phyloP scores from a whole-genome alignment of 2,113 vertebrate species.

The Microcebus ravelobensis region DNA sequence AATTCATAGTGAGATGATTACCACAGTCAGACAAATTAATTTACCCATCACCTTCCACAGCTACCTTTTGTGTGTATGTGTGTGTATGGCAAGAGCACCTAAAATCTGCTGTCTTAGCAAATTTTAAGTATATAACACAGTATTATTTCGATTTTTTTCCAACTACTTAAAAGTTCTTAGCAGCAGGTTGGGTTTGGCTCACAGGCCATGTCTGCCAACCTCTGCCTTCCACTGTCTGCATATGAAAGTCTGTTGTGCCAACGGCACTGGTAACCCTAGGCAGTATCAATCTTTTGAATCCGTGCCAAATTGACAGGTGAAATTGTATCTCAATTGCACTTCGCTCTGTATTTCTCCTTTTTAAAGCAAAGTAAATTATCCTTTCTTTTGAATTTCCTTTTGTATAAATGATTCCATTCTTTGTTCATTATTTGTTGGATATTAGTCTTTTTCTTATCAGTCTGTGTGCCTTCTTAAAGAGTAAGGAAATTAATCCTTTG shows the following conservation, averaged over 20 bases:
- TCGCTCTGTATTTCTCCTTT: slow-evolving; percentile 15
- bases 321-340: background rate
- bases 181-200: background rate
- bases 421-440: background rate
- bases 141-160: background rate
- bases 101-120: background rate
- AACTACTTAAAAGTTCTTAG: background rate
- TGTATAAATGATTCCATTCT: background rate
- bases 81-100: background rate
- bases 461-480: background rate
- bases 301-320: background rate
- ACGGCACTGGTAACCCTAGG: background rate
- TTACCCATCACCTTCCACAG: background rate
- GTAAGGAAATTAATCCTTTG: background rate
- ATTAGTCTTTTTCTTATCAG: background rate
- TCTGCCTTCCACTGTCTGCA: background rate
- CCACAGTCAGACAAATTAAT: background rate
- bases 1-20: background rate
- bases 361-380: background rate
- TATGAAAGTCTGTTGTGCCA: background rate
- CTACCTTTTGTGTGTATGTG: too few relatives aligned
- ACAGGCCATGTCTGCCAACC: background rate
- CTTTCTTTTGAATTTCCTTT: slow-evolving; percentile 21
- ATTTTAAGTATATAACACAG: background rate
- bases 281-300: background rate